Evolutionary conservation across 2,113 vertebrate species (phyloP).

Genomic region (Microtus richardsoni): DNA sequence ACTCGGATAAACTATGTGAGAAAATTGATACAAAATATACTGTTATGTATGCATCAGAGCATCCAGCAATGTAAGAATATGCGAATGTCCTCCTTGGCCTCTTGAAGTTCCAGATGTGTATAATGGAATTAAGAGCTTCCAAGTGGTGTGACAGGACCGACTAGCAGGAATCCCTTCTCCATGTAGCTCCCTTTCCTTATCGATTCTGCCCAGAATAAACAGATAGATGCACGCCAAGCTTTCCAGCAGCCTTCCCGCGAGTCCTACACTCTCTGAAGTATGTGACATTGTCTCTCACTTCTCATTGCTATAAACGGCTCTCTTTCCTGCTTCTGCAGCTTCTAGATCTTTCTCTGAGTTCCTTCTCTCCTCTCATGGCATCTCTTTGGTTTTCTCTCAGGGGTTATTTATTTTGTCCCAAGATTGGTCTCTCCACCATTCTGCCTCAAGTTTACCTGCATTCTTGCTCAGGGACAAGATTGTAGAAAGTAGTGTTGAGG

Average conservation of each 20-base stretch:
- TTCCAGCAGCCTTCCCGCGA: fast-evolving
- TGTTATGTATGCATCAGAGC: not conserved
- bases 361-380: not conserved
- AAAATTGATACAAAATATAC: slow-evolving; percentile 24
- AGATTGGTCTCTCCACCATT: fast-evolving
- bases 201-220: not conserved
- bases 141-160: not conserved
- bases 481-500: not conserved
- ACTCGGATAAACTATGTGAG: slow-evolving; percentile 15
- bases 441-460: not conserved
- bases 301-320: not conserved
- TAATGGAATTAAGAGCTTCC: not conserved
- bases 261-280: not conserved
- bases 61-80: not conserved
- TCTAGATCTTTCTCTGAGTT: not conserved
- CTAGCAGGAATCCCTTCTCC: not conserved
- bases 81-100: not conserved
- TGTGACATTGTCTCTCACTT: fast-evolving
- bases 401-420: not conserved
- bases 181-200: not conserved
- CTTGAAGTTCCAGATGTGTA: not conserved
- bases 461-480: not conserved
- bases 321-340: not conserved
- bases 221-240: not conserved
- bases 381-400: not conserved